Percentiles rank a stretch among this genome's conserved stretches.
These are phyloP conservation scores for Punctoribates punctum DNA, from an alignment of 2,888 invertebrate genomes.

Conservation along the genomic window DNA sequence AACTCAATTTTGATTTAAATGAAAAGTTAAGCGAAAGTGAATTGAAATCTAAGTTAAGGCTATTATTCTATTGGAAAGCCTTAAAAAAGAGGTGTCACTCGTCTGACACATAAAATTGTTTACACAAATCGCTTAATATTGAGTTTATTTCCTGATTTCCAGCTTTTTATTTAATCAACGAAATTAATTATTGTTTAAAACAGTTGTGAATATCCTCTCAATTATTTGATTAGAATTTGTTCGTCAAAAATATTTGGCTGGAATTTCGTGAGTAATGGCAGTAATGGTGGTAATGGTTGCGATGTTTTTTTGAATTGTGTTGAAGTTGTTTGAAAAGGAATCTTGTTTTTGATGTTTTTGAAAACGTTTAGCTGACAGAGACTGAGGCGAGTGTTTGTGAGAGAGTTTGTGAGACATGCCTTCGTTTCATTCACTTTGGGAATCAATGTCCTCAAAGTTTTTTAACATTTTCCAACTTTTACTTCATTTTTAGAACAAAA, in stretches of 20 bases:
- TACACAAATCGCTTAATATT: conserved; percentile 10
- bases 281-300: too few species aligned
- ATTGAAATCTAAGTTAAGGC: too few species aligned
- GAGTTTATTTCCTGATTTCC: not conserved
- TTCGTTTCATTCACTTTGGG: conserved; percentile 2
- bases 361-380: not conserved
- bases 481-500: not conserved
- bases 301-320: not conserved
- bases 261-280: too few species aligned
- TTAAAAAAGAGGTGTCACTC: not conserved
- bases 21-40: too few species aligned
- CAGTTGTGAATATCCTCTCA: too few species aligned
- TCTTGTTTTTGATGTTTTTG: not conserved
- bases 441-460: conserved; percentile 2
- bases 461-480: not conserved
- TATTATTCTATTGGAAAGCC: not conserved
- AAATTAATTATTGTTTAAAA: not conserved
- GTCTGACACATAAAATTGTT: conserved; percentile 12
- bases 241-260: too few species aligned
- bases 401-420: not conserved
- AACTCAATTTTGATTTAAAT: too few species aligned
- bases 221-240: too few species aligned
- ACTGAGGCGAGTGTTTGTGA: too few species aligned
- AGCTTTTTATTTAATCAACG: not conserved
- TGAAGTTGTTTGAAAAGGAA: not conserved